Evolutionary conservation across 2,113 vertebrate genomes (phyloP).

Genomic region (Amblyornis subalaris): DNA sequence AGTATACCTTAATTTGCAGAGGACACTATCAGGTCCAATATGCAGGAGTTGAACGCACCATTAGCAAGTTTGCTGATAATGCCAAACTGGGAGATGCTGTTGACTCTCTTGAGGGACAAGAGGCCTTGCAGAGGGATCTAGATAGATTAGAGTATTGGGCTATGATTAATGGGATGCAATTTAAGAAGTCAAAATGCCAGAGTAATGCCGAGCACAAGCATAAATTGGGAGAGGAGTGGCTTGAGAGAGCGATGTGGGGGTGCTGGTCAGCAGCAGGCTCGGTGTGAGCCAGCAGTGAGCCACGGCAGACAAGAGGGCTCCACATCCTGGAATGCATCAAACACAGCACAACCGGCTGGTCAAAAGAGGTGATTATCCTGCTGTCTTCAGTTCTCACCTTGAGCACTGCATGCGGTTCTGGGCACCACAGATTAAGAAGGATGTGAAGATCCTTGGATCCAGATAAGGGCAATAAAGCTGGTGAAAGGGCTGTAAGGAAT

Average conservation of each 20-base stretch:
- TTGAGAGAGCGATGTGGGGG: not conserved
- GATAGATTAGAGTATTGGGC: not conserved
- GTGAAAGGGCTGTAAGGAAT: not conserved
- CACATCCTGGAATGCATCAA: not conserved
- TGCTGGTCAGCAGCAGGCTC: not conserved
- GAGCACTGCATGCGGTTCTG: not conserved
- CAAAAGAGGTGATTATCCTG: not conserved
- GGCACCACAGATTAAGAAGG: not conserved
- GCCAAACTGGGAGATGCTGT: not conserved
- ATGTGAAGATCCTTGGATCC: not conserved
- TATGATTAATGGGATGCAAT: not conserved
- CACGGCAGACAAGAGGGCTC: not conserved
- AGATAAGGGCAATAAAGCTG: not conserved
- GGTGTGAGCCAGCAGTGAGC: not conserved
- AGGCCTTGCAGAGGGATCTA: not conserved
- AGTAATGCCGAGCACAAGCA: fast-evolving
- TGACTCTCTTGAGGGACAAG: not conserved
- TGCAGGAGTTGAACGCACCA: not conserved
- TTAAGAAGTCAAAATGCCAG: not conserved
- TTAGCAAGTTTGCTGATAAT: not conserved
- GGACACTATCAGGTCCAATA: not conserved
- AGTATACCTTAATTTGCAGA: not conserved
- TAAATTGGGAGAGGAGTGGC: not conserved
- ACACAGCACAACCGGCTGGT: not conserved
- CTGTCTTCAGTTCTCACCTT: not conserved